Base-by-base conservation (phyloP, 2,797 vertebrate genomes). In the Pipistrellus nathusii region DNA sequence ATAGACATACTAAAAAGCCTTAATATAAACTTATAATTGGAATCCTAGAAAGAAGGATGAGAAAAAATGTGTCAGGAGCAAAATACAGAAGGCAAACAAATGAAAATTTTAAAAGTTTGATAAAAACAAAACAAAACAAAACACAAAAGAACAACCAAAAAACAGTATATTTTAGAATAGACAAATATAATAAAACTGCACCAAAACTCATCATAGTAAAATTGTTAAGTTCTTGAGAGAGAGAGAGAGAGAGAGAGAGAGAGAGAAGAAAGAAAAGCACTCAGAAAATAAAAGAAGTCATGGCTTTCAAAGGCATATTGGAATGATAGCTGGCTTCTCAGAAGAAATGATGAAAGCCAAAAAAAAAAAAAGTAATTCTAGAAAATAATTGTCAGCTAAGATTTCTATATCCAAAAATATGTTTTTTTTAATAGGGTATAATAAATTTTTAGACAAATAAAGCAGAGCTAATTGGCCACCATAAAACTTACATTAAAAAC, bases 361-460 rank as follows among this genome's bases (percentile, higher is more conserved):
- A 87, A 95, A 76, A 83, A 69, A n/a, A 68, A 35, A 72, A 66
- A 30, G 35, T 55, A 48, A 76, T 77, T 94, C 64, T 69, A 89
- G 38, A 86, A 82, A 88, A 62, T 78, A 77, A 38, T n/a, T 77
- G 21, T 17, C 27, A 83, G 3, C 14, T 84, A 71, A 85, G 8
- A 51, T 75, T 80, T 86, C 27, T 91, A 44, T 81, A 64, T 30
- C 7, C 51, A 20, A 90, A 85, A 85, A 78, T 38, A 64, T 25
- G 3, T 62, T 15, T 62, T 41, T 82, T 82, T 10, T 17, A 32
- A 68, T 18, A 53, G 20, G 0, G 2, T 38, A 41, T 62, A 66
- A 71, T 86, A 68, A 48, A 78, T 23, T 68, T 92, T 73, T 8
- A 86, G 41, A 59, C 9, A 77, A 83, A 89, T 1, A 48, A 20